Evolutionary conservation across 1,140 invertebrate species (phyloP), one percentile per base, ranked within the genome.

Genomic region (Achatina immaculata): DNA sequence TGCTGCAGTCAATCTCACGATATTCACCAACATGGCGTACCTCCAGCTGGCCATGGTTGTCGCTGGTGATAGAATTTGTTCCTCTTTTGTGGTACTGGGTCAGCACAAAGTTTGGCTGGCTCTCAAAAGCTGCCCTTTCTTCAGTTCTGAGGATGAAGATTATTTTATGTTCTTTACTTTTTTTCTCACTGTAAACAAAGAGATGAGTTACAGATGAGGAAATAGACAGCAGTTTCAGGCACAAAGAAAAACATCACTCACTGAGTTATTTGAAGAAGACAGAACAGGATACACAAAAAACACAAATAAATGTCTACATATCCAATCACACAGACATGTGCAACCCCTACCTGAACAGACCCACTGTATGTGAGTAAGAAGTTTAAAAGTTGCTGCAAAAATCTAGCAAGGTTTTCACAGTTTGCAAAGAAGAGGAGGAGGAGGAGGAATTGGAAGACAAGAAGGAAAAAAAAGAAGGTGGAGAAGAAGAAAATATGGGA

Each of bases 1-100:
- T 98, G 68, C 94, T 92, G 90, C 97, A 98, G 83, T 97, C 95
- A 81, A 98, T 96, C 87, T 96, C 95, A 89, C 96, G 94, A 84
- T 93, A 92, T 48, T 83, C 81, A 40, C 68, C 76, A 3, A 31
- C 9, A n/a, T 36, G 48, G 9, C 16, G 36, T 2, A 34, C 9
- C 43, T 68, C 36, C n/a, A 19, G 6, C 58, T 40, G 40, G n/a
- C 31, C 58, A 6, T 43, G 34, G 16, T 68, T 7, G 19, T 71
- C 68, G 21, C 24, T 16, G 14, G 42, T 11, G 31, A 71, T 58
- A n/a, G 78, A 80, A 68, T 80, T 80, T n/a, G 78, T 71, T 7
- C 78, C 78, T 34, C 68, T 48, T 14, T 80, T 80, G 38, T 80
- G 78, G 28, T 71, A 80, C 31, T 78, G 36, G 4, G 78, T 80